phyloP scores from a whole-genome alignment of 2,797 vertebrate genomes.

The Anomalospiza imberbis region DNA sequence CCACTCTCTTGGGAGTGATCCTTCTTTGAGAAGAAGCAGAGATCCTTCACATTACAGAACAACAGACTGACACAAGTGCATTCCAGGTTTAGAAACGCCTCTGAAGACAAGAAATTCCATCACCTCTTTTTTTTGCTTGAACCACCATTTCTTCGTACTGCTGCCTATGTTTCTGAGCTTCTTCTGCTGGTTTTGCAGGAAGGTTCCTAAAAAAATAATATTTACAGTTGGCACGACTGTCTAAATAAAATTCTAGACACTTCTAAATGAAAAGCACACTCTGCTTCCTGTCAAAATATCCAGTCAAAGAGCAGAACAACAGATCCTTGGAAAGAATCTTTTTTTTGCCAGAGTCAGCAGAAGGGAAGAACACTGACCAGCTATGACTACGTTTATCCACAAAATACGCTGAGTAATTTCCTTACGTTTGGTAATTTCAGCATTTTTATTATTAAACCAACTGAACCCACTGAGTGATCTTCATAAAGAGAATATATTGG shows the following conservation, averaged over 20 bases:
- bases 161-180: slow-evolving; percentile 90
- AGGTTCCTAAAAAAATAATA: slow-evolving; percentile 81
- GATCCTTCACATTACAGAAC: not conserved
- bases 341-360: slow-evolving; percentile 35
- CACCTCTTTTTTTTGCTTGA: slow-evolving; percentile 91
- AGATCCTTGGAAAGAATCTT: slow-evolving; percentile 13
- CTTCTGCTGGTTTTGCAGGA: slow-evolving; percentile 93
- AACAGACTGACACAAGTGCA: not conserved
- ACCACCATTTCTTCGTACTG: slow-evolving; percentile 97
- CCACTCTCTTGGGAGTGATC: not conserved
- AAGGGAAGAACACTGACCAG: slow-evolving; percentile 35
- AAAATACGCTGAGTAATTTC: slow-evolving; percentile 54
- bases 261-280: not conserved
- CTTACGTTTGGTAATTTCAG: slow-evolving; percentile 38
- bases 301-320: not conserved
- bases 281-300: slow-evolving; percentile 5
- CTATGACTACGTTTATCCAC: not conserved
- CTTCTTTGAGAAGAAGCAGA: not conserved
- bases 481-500: not conserved
- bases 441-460: slow-evolving; percentile 40
- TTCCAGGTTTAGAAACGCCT: not conserved
- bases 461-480: not conserved
- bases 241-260: not conserved
- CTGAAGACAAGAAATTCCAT: slow-evolving; percentile 10
- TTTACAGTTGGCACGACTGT: not conserved